phyloP scores from a whole-genome alignment of 2,797 vertebrate species.

The Takifugu rubripes region DNA sequence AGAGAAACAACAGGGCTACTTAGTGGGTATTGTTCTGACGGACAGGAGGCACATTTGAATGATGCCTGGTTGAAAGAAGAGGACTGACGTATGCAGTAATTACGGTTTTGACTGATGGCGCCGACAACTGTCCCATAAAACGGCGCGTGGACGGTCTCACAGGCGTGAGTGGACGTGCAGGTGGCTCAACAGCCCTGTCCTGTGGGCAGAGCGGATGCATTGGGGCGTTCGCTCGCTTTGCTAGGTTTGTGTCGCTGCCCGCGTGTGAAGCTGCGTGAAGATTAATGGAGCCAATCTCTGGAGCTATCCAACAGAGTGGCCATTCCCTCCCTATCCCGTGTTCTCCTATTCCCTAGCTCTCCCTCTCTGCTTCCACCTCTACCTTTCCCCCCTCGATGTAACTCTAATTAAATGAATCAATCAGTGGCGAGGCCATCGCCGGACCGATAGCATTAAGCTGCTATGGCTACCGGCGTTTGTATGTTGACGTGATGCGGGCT shows the following conservation, averaged over 20 bases:
- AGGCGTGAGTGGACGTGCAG: constrained; percentile 7
- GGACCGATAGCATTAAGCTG: constrained; percentile 62
- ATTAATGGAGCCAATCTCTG: constrained; percentile 79
- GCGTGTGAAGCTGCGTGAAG: constrained; percentile 45
- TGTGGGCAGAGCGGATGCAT: constrained; percentile 7
- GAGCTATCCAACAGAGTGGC: constrained; percentile 68
- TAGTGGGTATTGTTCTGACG: constrained; percentile 37
- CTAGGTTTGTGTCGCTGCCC: constrained; percentile 7
- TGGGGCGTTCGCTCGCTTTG: constrained; percentile 11
- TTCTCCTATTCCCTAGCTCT: constrained; percentile 17
- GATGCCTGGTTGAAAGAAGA: constrained; percentile 32
- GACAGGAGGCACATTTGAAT: constrained; percentile 26
- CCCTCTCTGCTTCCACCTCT: constrained; percentile 33
- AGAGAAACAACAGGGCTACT: constrained; percentile 37
- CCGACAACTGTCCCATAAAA: constrained; percentile 34
- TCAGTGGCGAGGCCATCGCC: constrained; percentile 66
- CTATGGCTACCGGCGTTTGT: constrained; percentile 17
- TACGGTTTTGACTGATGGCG: constrained; percentile 42
- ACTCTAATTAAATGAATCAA: constrained; percentile 83
- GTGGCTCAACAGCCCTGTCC: constrained; percentile 7
- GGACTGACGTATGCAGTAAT: constrained; percentile 33
- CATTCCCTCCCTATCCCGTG: constrained; percentile 50
- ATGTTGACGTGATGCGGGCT: constrained; percentile 19
- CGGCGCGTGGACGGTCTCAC: constrained; percentile 19
- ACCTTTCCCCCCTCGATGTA: constrained; percentile 50